These are phyloP conservation scores for Pelosia muscerda DNA, from an alignment of 2,888 invertebrate species.

Conservation along the genomic window DNA sequence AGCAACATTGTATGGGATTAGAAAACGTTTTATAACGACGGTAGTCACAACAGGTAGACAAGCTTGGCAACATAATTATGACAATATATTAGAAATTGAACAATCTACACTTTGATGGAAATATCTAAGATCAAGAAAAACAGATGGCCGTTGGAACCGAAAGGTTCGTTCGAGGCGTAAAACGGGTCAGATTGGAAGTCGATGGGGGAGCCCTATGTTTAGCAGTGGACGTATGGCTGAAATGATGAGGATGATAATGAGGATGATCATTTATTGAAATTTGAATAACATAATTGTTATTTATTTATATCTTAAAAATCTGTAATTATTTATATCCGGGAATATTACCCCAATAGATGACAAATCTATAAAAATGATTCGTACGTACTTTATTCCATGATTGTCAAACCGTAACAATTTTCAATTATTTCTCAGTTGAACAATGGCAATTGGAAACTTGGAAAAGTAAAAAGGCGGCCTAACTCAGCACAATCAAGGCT, in stretches of 20 bases:
- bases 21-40: slow-evolving; percentile 56
- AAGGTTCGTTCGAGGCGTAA: too few relatives aligned
- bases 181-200: too few relatives aligned
- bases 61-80: slow-evolving; percentile 40
- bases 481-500: slow-evolving; percentile 82
- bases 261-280: background rate
- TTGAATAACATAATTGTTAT: slow-evolving; percentile 12
- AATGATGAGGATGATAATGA: too few relatives aligned
- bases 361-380: background rate
- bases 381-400: slow-evolving; percentile 21
- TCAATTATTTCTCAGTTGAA: slow-evolving; percentile 74
- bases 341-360: background rate
- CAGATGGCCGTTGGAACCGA: too few relatives aligned
- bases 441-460: slow-evolving; percentile 80
- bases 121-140: background rate
- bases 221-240: too few relatives aligned
- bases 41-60: slow-evolving; percentile 33
- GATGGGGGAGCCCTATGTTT: too few relatives aligned
- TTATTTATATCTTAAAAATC: too few relatives aligned
- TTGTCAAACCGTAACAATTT: slow-evolving; percentile 71
- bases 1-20: slow-evolving; percentile 57
- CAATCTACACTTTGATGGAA: background rate
- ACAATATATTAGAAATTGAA: slow-evolving; percentile 50
- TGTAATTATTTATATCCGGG: too few relatives aligned
- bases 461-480: slow-evolving; percentile 74